A percentile compares a stretch with the other conserved stretches of the same genome.
phyloP scores from a whole-genome alignment of 2,797 vertebrate species.

The Ceyx erithaca region DNA sequence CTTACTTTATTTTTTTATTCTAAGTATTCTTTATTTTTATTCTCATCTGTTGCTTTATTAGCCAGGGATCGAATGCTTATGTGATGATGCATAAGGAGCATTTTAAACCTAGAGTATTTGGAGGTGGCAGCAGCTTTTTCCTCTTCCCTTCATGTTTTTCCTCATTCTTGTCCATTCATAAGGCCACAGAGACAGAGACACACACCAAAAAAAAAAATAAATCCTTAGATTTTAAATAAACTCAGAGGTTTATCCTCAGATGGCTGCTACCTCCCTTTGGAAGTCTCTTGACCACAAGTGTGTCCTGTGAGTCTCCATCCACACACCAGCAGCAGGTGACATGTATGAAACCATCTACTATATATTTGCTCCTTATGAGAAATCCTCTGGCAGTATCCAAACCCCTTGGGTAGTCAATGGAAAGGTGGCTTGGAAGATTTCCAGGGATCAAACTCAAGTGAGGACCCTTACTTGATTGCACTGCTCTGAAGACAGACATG shows the following conservation, averaged over 20 bases:
- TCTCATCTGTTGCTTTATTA: background rate
- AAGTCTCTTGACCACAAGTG: background rate
- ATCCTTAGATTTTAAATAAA: background rate
- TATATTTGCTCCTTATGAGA: background rate
- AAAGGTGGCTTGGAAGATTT: background rate
- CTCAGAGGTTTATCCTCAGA: background rate
- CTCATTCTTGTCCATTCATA: background rate
- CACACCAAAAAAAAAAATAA: background rate
- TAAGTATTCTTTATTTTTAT: no score
- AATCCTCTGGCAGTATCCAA: background rate
- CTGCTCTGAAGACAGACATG: background rate
- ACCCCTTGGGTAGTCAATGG: background rate
- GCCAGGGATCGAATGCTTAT: background rate
- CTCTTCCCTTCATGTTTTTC: background rate
- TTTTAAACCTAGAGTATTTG: background rate
- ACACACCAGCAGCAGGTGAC: background rate
- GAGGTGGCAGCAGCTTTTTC: background rate
- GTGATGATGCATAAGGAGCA: background rate
- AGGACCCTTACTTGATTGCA: background rate
- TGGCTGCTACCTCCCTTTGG: background rate
- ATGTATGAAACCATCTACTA: background rate
- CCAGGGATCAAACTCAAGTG: background rate
- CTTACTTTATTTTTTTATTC: constrained; percentile 24
- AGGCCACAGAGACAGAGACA: background rate
- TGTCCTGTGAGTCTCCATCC: background rate